phyloP scores from a whole-genome alignment of 1,140 invertebrate species.

The Portunus trituberculatus region DNA sequence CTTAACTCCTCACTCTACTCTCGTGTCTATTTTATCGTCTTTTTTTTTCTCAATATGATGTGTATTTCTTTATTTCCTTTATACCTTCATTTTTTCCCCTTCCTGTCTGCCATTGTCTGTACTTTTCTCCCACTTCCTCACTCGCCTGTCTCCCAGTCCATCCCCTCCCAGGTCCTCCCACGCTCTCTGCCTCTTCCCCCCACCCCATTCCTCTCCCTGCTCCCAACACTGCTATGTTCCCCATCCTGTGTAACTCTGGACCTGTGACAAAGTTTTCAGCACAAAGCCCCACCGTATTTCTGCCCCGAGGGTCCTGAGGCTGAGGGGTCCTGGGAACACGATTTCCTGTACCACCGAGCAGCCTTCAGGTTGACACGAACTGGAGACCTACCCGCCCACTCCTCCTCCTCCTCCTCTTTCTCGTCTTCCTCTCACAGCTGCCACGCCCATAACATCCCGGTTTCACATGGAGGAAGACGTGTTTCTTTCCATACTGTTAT shows the following conservation, averaged over 20 bases:
- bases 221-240: not conserved
- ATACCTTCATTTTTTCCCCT: not conserved
- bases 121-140: not conserved
- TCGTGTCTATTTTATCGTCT: too few relatives aligned
- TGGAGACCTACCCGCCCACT: not conserved
- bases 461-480: not conserved
- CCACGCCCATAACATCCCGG: not conserved
- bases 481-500: not conserved
- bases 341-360: not conserved
- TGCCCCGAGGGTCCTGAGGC: not conserved
- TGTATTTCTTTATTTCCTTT: too few relatives aligned
- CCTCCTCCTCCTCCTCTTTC: not conserved
- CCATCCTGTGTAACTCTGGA: not conserved
- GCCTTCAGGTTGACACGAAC: not conserved
- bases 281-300: constrained; percentile 4
- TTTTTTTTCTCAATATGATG: too few relatives aligned
- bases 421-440: not conserved
- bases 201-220: not conserved
- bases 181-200: not conserved
- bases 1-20: too few relatives aligned
- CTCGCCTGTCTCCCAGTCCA: not conserved
- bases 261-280: constrained; percentile 10
- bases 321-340: not conserved
- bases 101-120: not conserved
- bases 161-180: not conserved